Evolutionary conservation across 1,140 invertebrate genomes (phyloP), one percentile per base, ranked within the genome.

Genomic region (Drosophila triauraria): DNA sequence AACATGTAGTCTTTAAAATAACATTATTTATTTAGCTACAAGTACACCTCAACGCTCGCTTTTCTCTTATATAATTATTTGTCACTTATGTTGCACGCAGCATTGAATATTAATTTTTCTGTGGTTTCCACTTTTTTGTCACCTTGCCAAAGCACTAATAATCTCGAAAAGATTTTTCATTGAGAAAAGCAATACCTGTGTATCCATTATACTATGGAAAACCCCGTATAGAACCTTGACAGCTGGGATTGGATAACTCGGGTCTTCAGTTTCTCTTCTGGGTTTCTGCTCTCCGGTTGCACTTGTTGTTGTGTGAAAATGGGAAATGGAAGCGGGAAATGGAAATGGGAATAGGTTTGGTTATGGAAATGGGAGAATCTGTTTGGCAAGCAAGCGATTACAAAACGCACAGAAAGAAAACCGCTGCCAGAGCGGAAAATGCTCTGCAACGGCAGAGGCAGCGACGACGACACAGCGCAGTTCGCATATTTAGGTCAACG

Each of bases 381-480:
- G 77, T 85, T 85, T 74, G 76, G 74, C 82, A 85, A 85, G 74
- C 82, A 85, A 85, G 83, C 83, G 83, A 88, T 88, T 90, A 80
- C 85, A 84, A 87, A 80, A 74, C 78, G 50, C 43, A 53, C 17
- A 86, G 72, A 80, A 71, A 71, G 82, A 85, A 83, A 86, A 86
- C 75, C 53, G 53, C 53, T 56, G 61, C 71, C 84, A 82, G 81
- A 87, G 63, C 79, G 80, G 63, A 85, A 80, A 69, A 78, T 75
- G 35, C 80, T 64, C 35, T 47, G 59, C 60, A 70, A n/a, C 60
- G 71, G 27, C 71, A 76, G 30, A 62, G 61, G 30, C 50, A 27
- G 32, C 50, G 4, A 27, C 48, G 48, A 32, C 50, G 17, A 50
- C 71, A 72, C 70, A 72, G 67, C 53, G 69, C 70, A 59, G 68